Evolutionary conservation across 2,113 vertebrate species (phyloP).

Genomic region (Odobenus rosmarus): DNA sequence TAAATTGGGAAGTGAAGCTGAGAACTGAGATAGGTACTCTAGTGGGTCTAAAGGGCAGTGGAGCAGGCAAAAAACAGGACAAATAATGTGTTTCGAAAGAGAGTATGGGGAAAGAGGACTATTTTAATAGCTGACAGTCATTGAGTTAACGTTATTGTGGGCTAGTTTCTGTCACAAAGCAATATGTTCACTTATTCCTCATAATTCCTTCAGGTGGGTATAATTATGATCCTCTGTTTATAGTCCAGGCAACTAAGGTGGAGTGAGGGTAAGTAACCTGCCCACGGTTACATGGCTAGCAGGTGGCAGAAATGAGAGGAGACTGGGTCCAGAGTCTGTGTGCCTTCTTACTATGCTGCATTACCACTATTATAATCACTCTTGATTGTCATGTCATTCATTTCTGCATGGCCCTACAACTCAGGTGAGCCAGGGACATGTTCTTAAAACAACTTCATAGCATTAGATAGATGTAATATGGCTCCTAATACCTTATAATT

Average conservation of each 20-base stretch:
- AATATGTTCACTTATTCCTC: not conserved
- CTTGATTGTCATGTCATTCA: fast-evolving
- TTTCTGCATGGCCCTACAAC: not conserved
- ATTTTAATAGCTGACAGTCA: not conserved
- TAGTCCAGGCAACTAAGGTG: not conserved
- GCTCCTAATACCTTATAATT: not conserved
- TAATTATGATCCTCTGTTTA: not conserved
- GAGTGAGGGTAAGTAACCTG: not conserved
- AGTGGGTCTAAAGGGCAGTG: not conserved
- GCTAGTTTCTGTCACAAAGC: not conserved
- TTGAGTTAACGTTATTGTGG: fast-evolving
- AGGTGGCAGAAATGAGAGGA: not conserved
- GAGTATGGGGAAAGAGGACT: not conserved
- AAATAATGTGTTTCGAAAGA: not conserved
- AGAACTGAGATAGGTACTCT: not conserved
- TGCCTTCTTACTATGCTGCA: not conserved
- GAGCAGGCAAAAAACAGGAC: not conserved
- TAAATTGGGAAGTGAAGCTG: not conserved
- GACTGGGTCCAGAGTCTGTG: too few relatives aligned
- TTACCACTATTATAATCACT: not conserved
- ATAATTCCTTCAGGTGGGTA: not conserved
- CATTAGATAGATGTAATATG: not conserved
- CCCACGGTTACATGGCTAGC: too few relatives aligned
- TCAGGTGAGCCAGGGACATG: not conserved
- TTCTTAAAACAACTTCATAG: not conserved